A percentile compares a stretch with the other conserved stretches of the same genome.
These are phyloP conservation scores for Plebejus anna DNA, from an alignment of 2,888 invertebrate species.

Conservation along the genomic window DNA sequence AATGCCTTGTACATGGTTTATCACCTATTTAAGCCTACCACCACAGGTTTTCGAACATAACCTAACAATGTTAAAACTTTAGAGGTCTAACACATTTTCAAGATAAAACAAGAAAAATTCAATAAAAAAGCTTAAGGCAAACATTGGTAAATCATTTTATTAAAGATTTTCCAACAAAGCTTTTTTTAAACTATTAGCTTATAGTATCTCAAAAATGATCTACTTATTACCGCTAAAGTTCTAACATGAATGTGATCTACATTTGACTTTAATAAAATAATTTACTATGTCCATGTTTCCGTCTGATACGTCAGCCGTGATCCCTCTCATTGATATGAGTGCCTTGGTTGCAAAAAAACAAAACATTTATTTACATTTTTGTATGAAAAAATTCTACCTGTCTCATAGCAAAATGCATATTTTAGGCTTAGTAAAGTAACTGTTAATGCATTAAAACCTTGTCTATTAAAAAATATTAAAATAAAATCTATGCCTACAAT, in stretches of 20 bases:
- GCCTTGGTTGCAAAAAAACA: constrained; percentile 68
- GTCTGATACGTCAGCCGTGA: constrained; percentile 65
- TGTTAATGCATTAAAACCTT: constrained; percentile 27
- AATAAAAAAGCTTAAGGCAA: constrained; percentile 4
- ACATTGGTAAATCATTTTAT: constrained; percentile 20
- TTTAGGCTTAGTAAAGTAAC: background rate
- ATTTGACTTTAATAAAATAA: constrained; percentile 48
- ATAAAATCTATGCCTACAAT: constrained; percentile 25
- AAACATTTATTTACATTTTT: constrained; percentile 44
- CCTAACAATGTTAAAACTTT: constrained; percentile 49
- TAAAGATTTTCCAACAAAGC: constrained; percentile 18
- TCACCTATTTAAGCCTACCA: constrained; percentile 26
- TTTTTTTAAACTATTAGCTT: background rate
- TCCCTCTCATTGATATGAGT: constrained; percentile 73
- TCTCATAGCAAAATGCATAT: constrained; percentile 11
- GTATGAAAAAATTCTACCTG: constrained; percentile 9
- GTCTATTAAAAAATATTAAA: background rate
- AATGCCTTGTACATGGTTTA: constrained; percentile 18
- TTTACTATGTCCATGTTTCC: constrained; percentile 63
- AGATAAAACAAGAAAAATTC: constrained; percentile 1
- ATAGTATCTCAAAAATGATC: constrained; percentile 4
- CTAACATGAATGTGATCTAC: constrained; percentile 55
- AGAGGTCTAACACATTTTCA: background rate
- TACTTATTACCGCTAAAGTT: constrained; percentile 42
- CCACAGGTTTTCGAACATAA: constrained; percentile 76